Conservation (phyloP, 2,797 vertebrate genomes). For the Notamacropus eugenii region DNA sequence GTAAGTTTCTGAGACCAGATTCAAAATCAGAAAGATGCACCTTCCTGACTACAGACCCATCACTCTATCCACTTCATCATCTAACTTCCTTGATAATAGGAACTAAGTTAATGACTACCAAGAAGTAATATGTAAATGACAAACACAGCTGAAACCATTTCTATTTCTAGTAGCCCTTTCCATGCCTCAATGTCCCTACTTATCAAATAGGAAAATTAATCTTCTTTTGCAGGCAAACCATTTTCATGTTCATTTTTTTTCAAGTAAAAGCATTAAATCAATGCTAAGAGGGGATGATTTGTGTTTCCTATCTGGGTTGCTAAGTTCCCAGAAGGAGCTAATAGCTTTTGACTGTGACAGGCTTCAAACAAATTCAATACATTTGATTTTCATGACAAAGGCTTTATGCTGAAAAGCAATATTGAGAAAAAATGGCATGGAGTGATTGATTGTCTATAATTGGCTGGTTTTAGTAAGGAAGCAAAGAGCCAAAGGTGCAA, state of each 20-base stretch:
- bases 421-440: neutral
- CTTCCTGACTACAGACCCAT: neutral
- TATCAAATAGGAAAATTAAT: neutral
- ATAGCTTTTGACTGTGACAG: neutral
- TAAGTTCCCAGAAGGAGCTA: conserved; percentile 23
- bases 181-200: neutral
- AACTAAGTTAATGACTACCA: neutral
- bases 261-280: neutral
- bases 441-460: conserved; percentile 8
- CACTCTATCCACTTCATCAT: neutral
- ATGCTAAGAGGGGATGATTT: neutral
- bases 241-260: neutral
- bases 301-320: neutral
- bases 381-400: conserved; percentile 1
- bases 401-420: neutral
- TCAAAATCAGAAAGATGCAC: neutral
- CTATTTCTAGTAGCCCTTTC: neutral
- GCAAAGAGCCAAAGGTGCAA: neutral
- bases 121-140: neutral
- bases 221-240: neutral
- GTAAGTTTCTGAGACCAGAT: neutral
- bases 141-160: neutral
- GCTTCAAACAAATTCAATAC: conserved; percentile 13
- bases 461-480: conserved; percentile 13
- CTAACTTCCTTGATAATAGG: neutral